phyloP scores from a whole-genome alignment of 2,113 vertebrate genomes.

The Erinaceus europaeus region DNA sequence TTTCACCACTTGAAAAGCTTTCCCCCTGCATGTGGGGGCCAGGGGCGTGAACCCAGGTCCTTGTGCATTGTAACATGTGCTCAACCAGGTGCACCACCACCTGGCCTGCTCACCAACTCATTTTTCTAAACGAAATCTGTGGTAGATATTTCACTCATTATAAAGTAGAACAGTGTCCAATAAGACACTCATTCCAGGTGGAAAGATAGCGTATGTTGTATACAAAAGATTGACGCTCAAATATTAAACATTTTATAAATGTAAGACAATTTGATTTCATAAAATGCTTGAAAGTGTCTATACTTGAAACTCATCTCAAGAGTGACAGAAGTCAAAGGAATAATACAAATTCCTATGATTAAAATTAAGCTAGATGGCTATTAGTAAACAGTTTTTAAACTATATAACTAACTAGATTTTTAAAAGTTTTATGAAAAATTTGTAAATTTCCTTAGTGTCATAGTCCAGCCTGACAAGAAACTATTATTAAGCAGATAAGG shows the following conservation, averaged over 20 bases:
- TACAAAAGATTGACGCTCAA: background rate
- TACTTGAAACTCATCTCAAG: slow-evolving; percentile 1
- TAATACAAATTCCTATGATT: background rate
- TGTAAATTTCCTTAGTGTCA: background rate
- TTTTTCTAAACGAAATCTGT: no score
- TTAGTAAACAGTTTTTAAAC: background rate
- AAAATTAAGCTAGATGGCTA: slow-evolving; percentile 1
- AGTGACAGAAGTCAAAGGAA: background rate
- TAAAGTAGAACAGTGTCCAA: background rate
- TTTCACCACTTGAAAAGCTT: no score
- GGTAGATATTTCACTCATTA: no score
- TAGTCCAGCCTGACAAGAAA: background rate
- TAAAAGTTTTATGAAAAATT: background rate
- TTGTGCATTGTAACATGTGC: no score
- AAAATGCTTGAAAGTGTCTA: background rate
- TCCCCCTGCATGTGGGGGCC: no score
- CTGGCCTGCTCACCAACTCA: no score
- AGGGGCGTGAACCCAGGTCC: no score
- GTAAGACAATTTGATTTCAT: background rate
- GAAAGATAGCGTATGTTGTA: background rate
- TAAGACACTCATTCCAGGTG: background rate
- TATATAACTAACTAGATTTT: background rate
- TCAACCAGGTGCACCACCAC: no score
- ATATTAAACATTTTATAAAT: background rate
- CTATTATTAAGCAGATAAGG: background rate